Evolutionary conservation across 2,113 vertebrate species (phyloP), one percentile per base, ranked within the genome.

Genomic region (Prionailurus viverrinus): DNA sequence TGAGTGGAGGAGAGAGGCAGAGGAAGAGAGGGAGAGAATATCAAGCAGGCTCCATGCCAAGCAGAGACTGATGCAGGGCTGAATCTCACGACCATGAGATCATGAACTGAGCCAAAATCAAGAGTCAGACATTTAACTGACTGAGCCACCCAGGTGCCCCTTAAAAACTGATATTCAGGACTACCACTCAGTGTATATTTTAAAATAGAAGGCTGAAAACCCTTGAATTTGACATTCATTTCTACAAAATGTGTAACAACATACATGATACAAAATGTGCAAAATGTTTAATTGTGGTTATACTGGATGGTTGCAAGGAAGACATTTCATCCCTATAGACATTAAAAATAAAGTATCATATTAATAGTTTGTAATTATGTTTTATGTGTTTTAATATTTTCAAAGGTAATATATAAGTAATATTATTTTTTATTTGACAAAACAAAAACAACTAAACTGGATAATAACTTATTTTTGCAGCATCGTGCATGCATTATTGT

Each of bases 201-300:
- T 95, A 45, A 93, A 78, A 84, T 10, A 48, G 16, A 88, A 97
- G 10, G 61, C 51, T 88, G 31, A 15, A 89, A 95, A 65, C 9
- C 12, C 15, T 89, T 69, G 27, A 58, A 53, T 45, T 89, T 84
- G 33, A 82, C 61, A 83, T 88, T 51, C 29, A 89, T 89, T 89
- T 58, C 29, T 84, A 9, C 2, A 84, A 92, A 79, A 63, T 95
- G 31, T 69, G 19, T 39, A 69, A 51, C 27, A 69, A 41, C 7
- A 61, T 61, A 69, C n/a, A 25, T 87, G 21, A 58, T 68, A 66
- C 65, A n/a, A 76, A 76, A 68, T 74, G 5, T 5, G 36, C 2
- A 29, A 82, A 41, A 19, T 48, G 39, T 78, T 63, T 79, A 31
- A 31, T 48, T 89, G 13, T 39, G 25, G 11, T 93, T 71, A 89